Base-by-base conservation (phyloP, 1,140 invertebrate genomes). In the Hycleus cichorii region DNA sequence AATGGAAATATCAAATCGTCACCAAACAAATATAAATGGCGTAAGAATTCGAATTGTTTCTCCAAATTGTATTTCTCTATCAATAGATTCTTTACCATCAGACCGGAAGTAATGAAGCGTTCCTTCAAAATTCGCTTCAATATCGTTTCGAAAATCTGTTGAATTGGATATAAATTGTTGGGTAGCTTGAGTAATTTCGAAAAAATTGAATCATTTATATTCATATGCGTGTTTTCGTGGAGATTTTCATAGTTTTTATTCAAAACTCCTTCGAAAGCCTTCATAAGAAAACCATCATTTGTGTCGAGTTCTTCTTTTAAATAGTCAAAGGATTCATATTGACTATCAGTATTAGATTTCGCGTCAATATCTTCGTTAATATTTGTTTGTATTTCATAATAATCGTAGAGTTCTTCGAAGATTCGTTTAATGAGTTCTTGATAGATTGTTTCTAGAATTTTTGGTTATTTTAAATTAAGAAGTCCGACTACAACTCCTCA, bases 1-100 rank as follows among this genome's bases (percentile, higher is more conserved):
- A 85, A 84, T 55, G 80, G 78, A 64, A 79, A 81, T 75, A 85
- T 80, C 9, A 82, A 67, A 60, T 84, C 80, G 39, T 82, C 83
- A 65, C 80, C 79, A 79, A 86, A 84, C 66, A 86, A 75, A 62
- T 81, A 85, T 58, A 85, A 71, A n/a, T 72, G 75, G 56, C 76
- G 74, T 65, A 82, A 71, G 49, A 79, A 66, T 42, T 74, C 72
- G 39, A 82, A 69, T 59, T 81, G 75, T 39, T 69, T 69, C 39
- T 77, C 76, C 4, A 83, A 59, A 62, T 77, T 74, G 56, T 78
- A 78, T 49, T 81, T 77, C 24, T 75, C 67, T 4, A 76, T 70
- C 42, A 81, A 65, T 32, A 80, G 74, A 58, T 77, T 69, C 66
- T 77, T 80, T 0, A 80, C 78, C 60, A 80, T 68, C 66, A 74